Evolutionary conservation across 2,888 invertebrate species (phyloP).

Genomic region (Glaucopsyche alexis): DNA sequence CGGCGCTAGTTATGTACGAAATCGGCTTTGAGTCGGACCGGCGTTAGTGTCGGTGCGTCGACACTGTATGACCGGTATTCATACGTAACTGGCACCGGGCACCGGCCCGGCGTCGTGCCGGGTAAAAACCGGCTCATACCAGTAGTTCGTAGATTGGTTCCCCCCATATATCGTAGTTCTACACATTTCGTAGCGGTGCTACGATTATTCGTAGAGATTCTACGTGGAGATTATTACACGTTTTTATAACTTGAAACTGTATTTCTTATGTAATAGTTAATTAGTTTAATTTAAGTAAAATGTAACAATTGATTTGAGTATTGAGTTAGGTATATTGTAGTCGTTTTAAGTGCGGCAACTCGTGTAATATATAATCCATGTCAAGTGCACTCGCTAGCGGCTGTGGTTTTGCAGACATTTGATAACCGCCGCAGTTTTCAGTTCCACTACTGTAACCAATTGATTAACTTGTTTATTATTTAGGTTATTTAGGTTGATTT

Average conservation of each 20-base stretch:
- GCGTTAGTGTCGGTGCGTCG: no score
- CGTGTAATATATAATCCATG: background rate
- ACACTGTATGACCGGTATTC: no score
- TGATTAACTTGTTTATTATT: background rate
- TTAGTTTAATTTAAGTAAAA: no score
- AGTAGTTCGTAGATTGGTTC: background rate
- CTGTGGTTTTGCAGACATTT: background rate
- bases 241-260: no score
- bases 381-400: background rate
- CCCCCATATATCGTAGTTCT: background rate
- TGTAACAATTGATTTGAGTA: background rate
- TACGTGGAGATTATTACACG: background rate
- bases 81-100: no score
- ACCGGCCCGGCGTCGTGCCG: no score
- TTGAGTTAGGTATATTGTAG: background rate
- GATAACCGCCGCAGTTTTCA: background rate
- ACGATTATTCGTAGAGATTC: background rate
- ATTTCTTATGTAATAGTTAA: no score
- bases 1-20: no score
- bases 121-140: no score
- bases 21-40: no score
- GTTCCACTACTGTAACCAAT: background rate
- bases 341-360: background rate
- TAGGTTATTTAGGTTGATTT: no score
- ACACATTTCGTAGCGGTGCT: background rate